Conservation (phyloP, 2,113 vertebrate species). For the Pelusios castaneus region DNA sequence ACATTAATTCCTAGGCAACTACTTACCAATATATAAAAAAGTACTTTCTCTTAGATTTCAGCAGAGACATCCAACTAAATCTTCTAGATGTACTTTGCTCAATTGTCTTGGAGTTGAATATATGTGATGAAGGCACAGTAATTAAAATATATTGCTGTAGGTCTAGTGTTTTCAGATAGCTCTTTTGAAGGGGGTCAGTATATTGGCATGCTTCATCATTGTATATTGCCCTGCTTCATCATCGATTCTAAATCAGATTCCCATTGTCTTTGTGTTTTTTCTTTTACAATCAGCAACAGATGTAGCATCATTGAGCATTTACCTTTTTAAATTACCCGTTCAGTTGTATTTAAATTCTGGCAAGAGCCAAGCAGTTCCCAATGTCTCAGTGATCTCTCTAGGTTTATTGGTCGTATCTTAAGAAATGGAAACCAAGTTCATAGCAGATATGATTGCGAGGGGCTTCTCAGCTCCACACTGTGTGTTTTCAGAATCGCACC, state of each 20-base stretch:
- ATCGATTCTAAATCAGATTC: constrained; percentile 58
- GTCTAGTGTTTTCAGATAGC: constrained; percentile 62
- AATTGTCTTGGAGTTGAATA: constrained; percentile 65
- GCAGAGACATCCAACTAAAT: constrained; percentile 53
- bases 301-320: constrained; percentile 22
- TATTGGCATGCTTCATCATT: constrained; percentile 39
- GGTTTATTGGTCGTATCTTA: background rate
- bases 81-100: constrained; percentile 58
- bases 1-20: background rate
- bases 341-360: constrained; percentile 57
- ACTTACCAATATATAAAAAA: constrained; percentile 9
- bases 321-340: constrained; percentile 72
- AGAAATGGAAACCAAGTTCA: background rate
- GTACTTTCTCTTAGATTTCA: constrained; percentile 39
- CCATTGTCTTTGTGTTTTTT: constrained; percentile 8
- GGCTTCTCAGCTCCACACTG: background rate
- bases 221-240: too few relatives aligned
- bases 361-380: constrained; percentile 33
- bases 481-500: background rate
- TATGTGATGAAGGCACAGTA: constrained; percentile 34
- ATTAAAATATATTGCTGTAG: constrained; percentile 48
- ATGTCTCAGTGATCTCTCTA: background rate
- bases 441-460: background rate
- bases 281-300: constrained; percentile 48
- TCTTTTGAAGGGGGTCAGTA: constrained; percentile 39